Percentiles rank a stretch among this genome's conserved stretches.
Evolutionary conservation across 1,140 invertebrate genomes (phyloP).

Genomic region (Bombus pascuorum): DNA sequence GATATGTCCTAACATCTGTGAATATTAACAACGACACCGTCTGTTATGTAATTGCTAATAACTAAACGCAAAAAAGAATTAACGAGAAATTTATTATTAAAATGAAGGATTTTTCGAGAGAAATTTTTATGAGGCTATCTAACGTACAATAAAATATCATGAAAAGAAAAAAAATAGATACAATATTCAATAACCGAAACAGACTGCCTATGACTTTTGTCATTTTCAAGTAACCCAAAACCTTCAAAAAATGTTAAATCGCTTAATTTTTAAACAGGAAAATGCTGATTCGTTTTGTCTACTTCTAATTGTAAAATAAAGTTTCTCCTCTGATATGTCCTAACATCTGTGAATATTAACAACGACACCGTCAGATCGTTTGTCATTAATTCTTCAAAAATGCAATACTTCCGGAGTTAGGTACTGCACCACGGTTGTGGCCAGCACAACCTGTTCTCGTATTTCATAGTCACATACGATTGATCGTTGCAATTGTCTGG

Average conservation of each 20-base stretch:
- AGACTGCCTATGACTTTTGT: too few species aligned
- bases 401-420: neutral
- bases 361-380: neutral
- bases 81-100: too few species aligned
- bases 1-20: neutral
- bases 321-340: neutral
- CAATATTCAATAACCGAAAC: too few species aligned
- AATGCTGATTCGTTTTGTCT: neutral
- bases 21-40: too few species aligned
- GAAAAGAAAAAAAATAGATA: too few species aligned
- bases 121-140: too few species aligned
- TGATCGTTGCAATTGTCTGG: constrained; percentile 20
- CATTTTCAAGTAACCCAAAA: too few species aligned
- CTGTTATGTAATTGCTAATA: too few species aligned
- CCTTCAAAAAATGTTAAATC: too few species aligned
- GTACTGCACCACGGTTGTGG: neutral
- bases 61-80: too few species aligned
- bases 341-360: neutral
- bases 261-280: neutral
- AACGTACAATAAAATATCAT: too few species aligned
- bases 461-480: constrained; percentile 24
- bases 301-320: neutral
- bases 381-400: neutral
- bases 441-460: neutral
- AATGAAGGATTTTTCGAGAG: too few species aligned